These are phyloP conservation scores for Phymatocera aterrima DNA, from an alignment of 2,888 invertebrate genomes.

Conservation along the genomic window DNA sequence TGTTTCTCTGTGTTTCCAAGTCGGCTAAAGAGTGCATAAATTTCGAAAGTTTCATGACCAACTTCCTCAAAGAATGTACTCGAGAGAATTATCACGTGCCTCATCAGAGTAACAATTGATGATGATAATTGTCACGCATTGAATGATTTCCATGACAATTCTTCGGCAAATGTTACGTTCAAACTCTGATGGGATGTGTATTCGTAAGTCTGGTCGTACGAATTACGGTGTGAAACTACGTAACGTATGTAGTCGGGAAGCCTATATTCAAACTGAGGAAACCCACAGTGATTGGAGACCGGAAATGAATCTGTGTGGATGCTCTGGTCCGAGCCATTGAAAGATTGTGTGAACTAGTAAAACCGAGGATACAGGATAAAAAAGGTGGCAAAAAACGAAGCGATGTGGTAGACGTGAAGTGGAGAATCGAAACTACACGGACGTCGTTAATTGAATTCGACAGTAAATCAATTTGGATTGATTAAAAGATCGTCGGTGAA, in stretches of 20 bases:
- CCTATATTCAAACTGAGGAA: neutral
- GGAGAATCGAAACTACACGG: constrained; percentile 2
- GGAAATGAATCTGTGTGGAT: neutral
- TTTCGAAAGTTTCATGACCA: no score
- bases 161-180: neutral
- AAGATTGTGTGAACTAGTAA: neutral
- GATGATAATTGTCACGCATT: neutral
- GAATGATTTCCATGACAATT: neutral
- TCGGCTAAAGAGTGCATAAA: no score
- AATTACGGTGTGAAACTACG: neutral
- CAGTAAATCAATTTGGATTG: constrained; percentile 20
- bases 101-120: neutral
- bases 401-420: neutral
- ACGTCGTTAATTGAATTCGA: constrained; percentile 32
- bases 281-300: neutral
- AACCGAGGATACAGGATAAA: neutral
- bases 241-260: neutral
- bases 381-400: neutral
- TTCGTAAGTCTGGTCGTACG: neutral
- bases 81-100: neutral
- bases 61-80: no score
- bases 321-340: neutral
- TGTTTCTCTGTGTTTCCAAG: no score
- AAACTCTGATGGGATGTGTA: neutral
- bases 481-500: constrained; percentile 24